A percentile compares a stretch with the other conserved stretches of the same genome.
Conservation (phyloP, 2,113 vertebrate species). For the Mesembrinibis cayennensis region DNA sequence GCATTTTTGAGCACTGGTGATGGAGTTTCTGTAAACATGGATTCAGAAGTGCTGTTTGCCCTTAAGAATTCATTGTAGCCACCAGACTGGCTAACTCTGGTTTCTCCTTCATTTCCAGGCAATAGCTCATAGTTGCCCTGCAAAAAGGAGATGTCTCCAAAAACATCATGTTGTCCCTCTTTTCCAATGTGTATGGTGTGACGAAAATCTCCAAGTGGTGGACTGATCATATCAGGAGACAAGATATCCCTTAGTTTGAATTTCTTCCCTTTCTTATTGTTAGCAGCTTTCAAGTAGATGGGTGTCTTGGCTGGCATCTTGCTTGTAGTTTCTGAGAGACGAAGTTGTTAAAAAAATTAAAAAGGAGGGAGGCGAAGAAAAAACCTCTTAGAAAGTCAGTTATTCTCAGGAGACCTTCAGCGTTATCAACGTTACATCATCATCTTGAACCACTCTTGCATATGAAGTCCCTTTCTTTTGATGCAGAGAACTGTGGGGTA, state of each 20-base stretch:
- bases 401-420: neutral
- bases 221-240: slow-evolving; percentile 98
- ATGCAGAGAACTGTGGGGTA: neutral
- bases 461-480: neutral
- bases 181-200: slow-evolving; percentile 97
- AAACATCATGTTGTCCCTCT: slow-evolving; percentile 91
- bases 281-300: slow-evolving; percentile 94
- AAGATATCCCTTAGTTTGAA: slow-evolving; percentile 93
- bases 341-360: neutral
- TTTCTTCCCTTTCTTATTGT: slow-evolving; percentile 96
- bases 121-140: slow-evolving; percentile 96
- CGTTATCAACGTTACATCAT: slow-evolving; percentile 26
- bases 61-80: slow-evolving; percentile 86
- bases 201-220: slow-evolving; percentile 95
- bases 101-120: slow-evolving; percentile 83
- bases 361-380: neutral
- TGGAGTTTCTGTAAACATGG: slow-evolving; percentile 87
- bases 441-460: neutral
- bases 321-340: neutral
- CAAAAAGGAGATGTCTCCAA: slow-evolving; percentile 97
- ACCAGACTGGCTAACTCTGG: slow-evolving; percentile 72
- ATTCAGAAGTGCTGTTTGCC: slow-evolving; percentile 94
- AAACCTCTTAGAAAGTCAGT: neutral
- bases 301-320: slow-evolving; percentile 97
- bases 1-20: slow-evolving; percentile 98